Evolutionary conservation across 2,797 vertebrate species (phyloP).

Genomic region (Enteromius mattozi): DNA sequence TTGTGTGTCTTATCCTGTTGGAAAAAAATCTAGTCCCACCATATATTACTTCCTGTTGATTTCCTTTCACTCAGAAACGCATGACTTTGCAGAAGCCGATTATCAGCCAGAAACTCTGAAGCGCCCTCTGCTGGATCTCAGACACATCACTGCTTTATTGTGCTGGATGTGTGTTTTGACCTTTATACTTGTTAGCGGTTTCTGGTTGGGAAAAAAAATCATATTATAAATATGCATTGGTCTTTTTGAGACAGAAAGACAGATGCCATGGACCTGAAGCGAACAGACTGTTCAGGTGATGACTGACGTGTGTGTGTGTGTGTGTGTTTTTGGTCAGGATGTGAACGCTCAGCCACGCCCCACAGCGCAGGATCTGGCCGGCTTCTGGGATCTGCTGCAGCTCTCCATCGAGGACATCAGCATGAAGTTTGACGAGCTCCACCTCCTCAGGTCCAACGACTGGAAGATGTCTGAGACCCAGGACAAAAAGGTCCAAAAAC

Average conservation of each 20-base stretch:
- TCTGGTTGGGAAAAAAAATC: background rate
- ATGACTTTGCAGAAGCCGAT: background rate
- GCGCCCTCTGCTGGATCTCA: slow-evolving; percentile 21
- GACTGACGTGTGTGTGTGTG: background rate
- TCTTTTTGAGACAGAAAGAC: background rate
- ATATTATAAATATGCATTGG: background rate
- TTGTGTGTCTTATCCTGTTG: background rate
- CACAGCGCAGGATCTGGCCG: slow-evolving; percentile 95
- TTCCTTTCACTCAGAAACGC: background rate
- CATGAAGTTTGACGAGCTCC: slow-evolving; percentile 99
- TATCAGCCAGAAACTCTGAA: too few species aligned
- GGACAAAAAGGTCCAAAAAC: slow-evolving; percentile 90
- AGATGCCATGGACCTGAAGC: background rate
- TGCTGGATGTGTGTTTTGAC: background rate
- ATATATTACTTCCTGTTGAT: background rate
- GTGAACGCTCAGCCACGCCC: slow-evolving; percentile 91
- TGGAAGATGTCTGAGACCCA: slow-evolving; percentile 94
- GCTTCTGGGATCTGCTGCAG: slow-evolving; percentile 99
- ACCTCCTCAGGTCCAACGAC: slow-evolving; percentile 97
- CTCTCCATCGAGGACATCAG: slow-evolving; percentile 99
- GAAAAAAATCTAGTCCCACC: background rate
- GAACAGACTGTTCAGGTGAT: too few species aligned
- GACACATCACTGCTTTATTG: background rate
- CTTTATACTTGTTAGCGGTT: background rate
- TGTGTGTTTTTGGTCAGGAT: slow-evolving; percentile 78